Evolutionary conservation across 2,797 vertebrate species (phyloP).

Genomic region (Anomalospiza imberbis): DNA sequence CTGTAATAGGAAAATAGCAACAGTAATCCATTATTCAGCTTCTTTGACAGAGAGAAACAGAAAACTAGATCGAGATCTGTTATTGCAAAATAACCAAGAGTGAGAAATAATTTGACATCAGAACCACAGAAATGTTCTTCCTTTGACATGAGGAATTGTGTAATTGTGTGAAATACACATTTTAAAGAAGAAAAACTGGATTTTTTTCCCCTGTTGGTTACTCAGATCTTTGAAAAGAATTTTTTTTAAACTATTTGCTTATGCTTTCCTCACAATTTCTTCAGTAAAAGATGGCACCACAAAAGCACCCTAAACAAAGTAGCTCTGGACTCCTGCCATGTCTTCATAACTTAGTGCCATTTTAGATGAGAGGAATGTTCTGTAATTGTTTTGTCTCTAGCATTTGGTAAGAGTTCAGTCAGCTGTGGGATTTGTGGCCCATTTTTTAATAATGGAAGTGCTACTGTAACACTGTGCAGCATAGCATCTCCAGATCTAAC

Average conservation of each 20-base stretch:
- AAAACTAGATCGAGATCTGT: not conserved
- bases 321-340: not conserved
- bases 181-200: not conserved
- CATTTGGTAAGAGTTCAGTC: not conserved
- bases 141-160: not conserved
- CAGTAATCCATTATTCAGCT: not conserved
- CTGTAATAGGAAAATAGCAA: not conserved
- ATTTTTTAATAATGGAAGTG: not conserved
- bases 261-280: not conserved
- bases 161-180: not conserved
- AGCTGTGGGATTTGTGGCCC: not conserved
- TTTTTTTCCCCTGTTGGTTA: not conserved
- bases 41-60: not conserved
- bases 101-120: not conserved
- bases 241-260: not conserved
- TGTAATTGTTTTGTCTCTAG: not conserved
- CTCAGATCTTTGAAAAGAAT: not conserved
- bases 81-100: not conserved
- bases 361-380: not conserved
- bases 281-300: not conserved
- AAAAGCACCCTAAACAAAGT: not conserved
- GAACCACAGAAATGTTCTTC: not conserved
- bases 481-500: not conserved
- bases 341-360: not conserved
- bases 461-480: not conserved